phyloP scores from a whole-genome alignment of 2,797 vertebrate genomes.

The Fringilla coelebs region DNA sequence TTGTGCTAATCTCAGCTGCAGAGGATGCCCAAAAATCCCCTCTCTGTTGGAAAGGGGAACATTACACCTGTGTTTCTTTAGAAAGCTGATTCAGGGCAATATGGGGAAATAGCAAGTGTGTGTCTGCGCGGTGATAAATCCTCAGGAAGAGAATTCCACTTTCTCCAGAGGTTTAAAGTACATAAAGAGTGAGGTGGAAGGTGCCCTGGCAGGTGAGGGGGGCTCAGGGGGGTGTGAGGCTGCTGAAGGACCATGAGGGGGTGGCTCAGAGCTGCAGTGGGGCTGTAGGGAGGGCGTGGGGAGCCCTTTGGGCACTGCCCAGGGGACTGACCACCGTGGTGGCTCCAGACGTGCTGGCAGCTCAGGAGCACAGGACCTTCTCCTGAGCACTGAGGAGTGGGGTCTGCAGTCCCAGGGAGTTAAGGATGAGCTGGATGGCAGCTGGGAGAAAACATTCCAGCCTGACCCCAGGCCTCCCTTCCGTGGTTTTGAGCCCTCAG shows the following conservation, averaged over 20 bases:
- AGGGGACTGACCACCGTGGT: fast-evolving
- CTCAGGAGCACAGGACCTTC: background rate
- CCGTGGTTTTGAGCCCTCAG: background rate
- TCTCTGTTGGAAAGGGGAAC: background rate
- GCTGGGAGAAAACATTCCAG: background rate
- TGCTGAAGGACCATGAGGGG: fast-evolving
- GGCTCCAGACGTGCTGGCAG: background rate
- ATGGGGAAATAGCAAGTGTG: background rate
- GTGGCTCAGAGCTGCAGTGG: fast-evolving
- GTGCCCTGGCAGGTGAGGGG: background rate
- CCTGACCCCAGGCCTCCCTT: background rate
- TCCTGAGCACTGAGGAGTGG: background rate
- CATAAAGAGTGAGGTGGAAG: background rate
- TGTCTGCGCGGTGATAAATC: background rate
- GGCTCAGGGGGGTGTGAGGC: background rate
- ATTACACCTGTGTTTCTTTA: background rate
- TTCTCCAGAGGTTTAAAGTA: background rate
- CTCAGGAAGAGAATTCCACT: background rate
- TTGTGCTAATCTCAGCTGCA: background rate
- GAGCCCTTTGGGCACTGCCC: fast-evolving
- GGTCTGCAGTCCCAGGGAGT: background rate
- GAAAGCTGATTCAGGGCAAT: background rate
- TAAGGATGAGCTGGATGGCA: background rate
- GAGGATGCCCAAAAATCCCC: background rate
- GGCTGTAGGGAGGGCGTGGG: background rate